Conservation (phyloP, 2,888 invertebrate species). For the Melanargia galathea region DNA sequence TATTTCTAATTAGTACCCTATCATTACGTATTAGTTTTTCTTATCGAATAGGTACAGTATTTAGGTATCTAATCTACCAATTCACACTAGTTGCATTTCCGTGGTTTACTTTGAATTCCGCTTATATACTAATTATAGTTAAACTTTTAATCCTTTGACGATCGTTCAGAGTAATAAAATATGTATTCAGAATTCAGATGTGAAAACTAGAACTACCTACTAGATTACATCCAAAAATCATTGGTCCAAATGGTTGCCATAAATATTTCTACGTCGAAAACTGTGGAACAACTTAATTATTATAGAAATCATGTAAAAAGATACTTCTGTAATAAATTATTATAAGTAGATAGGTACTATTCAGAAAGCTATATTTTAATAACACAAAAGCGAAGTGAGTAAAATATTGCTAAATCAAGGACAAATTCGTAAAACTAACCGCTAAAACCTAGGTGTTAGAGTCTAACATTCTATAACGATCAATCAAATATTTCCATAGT, state of each 20-base stretch:
- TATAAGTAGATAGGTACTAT: neutral
- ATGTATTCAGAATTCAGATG: neutral
- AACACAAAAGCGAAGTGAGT: constrained; percentile 12
- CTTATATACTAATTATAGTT: neutral
- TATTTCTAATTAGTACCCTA: too few species aligned
- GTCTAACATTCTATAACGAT: neutral
- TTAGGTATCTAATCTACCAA: too few species aligned
- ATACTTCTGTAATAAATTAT: constrained; percentile 5
- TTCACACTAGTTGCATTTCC: neutral
- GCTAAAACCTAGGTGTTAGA: neutral
- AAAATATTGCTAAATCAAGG: constrained; percentile 1
- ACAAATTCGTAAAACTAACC: neutral
- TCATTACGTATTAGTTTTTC: too few species aligned
- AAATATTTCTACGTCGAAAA: too few species aligned
- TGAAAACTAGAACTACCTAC: neutral
- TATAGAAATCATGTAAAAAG: neutral
- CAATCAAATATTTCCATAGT: constrained; percentile 8
- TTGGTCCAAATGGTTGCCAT: neutral
- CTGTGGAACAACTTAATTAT: too few species aligned
- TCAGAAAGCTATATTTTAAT: constrained; percentile 9
- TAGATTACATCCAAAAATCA: neutral
- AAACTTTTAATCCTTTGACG: neutral
- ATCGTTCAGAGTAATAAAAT: neutral
- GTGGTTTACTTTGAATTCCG: neutral
- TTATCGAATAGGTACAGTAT: too few species aligned